Base-by-base conservation (phyloP, 2,888 invertebrate species). In the Colletes collaris region DNA sequence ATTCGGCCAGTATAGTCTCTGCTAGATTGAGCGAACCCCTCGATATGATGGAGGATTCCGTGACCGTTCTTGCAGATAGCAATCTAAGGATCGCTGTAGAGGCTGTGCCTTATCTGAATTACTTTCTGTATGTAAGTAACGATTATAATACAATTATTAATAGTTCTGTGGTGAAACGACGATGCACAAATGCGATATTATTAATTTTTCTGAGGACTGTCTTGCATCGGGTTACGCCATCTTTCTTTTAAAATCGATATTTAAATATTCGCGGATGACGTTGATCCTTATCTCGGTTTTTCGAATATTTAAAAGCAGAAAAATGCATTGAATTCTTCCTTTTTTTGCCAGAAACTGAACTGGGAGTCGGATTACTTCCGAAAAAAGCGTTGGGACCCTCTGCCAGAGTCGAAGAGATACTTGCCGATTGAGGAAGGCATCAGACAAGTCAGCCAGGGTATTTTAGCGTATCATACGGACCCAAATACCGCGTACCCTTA, bases 11-110 rank as follows among this genome's bases (percentile, higher is more conserved):
- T 66, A 87, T 92, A 4, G 92, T 92, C 5, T 92, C 92, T 0
- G 89, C 89, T 7, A 88, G 91, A 53, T 81, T 92, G 8, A 90
- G 87, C 70, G 85, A 89, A 56, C 91, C 92, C 1, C 84, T 91
- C 4, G 88, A 88, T 3, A 92, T 90, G 85, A 91, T 92, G 82
- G 91, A 92, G 62, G 92, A 92, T 81, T 91, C 91, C 0, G 82
- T 92, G 2, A 87, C 86, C 4, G 85, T 90, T 16, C 85, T 92
- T 4, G 83, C 88, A 0, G 84, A 87, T 19, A 87, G 89, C 46
- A 80, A 88, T 40, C 55, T 92, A 10, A 85, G 81, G 67, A 77
- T 91, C 1, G 88, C 87, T 3, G 90, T 90, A 0, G 91, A 92
- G 46, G 89, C 87, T 27, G 87, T 88, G 46, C 79, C 87, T 0